phyloP scores from a whole-genome alignment of 2,888 invertebrate species.

The Hylaea fasciaria region DNA sequence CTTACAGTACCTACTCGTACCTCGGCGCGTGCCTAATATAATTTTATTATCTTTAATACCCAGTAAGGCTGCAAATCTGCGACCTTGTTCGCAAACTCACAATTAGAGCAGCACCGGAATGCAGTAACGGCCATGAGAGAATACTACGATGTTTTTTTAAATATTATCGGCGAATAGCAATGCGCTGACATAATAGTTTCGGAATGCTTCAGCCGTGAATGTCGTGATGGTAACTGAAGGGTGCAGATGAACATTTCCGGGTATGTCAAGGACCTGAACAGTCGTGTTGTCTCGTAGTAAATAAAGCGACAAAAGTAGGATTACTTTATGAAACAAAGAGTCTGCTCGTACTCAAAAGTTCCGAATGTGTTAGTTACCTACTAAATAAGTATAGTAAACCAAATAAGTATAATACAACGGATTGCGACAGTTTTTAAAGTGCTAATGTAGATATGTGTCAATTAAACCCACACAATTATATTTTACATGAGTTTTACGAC shows the following conservation, averaged over 20 bases:
- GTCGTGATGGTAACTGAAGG: not conserved
- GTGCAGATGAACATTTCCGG: not conserved
- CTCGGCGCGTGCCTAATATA: conserved; percentile 3
- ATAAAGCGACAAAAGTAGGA: too few species aligned
- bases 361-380: too few species aligned
- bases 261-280: conserved; percentile 7
- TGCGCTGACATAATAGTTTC: conserved; percentile 28
- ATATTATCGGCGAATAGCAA: conserved; percentile 16
- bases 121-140: conserved; percentile 64
- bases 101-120: conserved; percentile 62
- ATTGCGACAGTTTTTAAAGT: too few species aligned
- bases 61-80: conserved; percentile 32
- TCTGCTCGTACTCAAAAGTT: too few species aligned
- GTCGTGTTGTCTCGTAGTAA: too few species aligned
- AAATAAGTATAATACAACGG: not conserved
- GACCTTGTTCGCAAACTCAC: conserved; percentile 60
- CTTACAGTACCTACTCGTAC: not conserved
- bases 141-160: conserved; percentile 42
- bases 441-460: not conserved
- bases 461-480: not conserved
- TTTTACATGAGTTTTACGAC: too few species aligned
- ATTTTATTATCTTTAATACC: conserved; percentile 21
- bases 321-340: too few species aligned
- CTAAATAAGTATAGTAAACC: too few species aligned
- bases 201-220: conserved; percentile 12